Evolutionary conservation across 2,113 vertebrate genomes (phyloP), one percentile per base, ranked within the genome.

Genomic region (Heterotis niloticus): DNA sequence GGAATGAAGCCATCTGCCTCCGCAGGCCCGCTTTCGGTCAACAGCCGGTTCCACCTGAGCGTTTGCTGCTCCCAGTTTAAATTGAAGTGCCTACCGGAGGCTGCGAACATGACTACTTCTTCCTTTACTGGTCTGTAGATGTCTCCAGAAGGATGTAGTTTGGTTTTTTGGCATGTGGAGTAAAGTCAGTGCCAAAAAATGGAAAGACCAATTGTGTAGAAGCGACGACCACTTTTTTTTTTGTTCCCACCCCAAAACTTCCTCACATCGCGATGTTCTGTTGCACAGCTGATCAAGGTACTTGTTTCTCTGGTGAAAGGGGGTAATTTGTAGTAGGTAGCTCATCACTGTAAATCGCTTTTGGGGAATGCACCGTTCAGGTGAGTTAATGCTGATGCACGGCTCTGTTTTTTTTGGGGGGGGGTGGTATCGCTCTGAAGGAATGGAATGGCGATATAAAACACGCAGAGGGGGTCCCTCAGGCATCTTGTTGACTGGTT

Each of bases 391-490:
- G n/a, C n/a, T n/a, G n/a, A 44, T 7, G 34, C 7, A 44, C 34
- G 7, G 34, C 34, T 44, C 3, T 44, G 7, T 24, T 10, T n/a
- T 64, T 64, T 60, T 64, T 17, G 23, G 23, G 9, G 64, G 71
- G 88, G 87, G 74, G 88, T 90, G 87, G 85, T 75, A 86, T 81
- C 82, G 83, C 85, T 85, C 90, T 94, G 90, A 76, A 88, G 76
- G 85, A 87, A 90, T 64, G 44, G 71, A 84, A 87, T 85, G 88
- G 88, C 79, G 79, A 85, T 24, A 87, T 83, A 80, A 89, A 85
- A 84, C 92, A 91, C 94, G 92, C 88, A 88, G 88, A 71, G 1
- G 81, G n/a, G 52, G 20, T 81, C 91, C 91, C 89, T 80, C 65
- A 84, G 90, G 91, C 89, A 29, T 76, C 23, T 60, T 64, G 60